Base-by-base conservation (phyloP, 2,113 vertebrate species). In the Hippocampus barbouri region DNA sequence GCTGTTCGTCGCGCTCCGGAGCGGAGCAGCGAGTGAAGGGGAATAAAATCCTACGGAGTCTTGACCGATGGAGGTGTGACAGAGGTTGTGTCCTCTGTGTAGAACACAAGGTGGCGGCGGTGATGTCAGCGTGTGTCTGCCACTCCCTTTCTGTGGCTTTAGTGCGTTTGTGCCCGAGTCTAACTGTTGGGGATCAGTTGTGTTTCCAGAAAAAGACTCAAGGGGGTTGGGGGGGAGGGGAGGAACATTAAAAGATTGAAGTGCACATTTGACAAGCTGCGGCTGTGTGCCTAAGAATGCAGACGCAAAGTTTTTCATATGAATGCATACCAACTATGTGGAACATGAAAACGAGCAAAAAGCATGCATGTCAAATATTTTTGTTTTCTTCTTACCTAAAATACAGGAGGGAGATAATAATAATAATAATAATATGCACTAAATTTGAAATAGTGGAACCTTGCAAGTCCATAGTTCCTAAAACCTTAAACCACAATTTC, bases 51-150 rank as follows among this genome's bases (percentile, higher is more conserved):
- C 86, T 87, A 88, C 82, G 70, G 23, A 30, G 64, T 56, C 83
- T 30, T 47, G 80, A 9, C 73, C 73, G 70, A 18, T 38, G 20
- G 40, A 34, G 34, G 85, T 88, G 65, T 85, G 70, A 82, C 41
- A 80, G 80, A 83, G 83, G 77, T 60, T 85, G 84, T 89, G 86
- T 90, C 88, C 84, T 89, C 81, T 75, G 59, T 86, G 86, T 63
- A 81, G 84, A 67, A 72, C 72, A 81, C 62, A 69, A 73, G 71
- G 56, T 71, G 70, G 64, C 84, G 85, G 73, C 64, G 83, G 69
- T 87, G 82, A 82, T 81, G 80, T 86, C 84, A 83, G 83, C 85
- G 25, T 90, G 85, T 88, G 62, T 82, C 72, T 83, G 78, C 74
- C 71, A 79, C 76, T 69, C 59, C 81, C 69, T 74, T 74, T 47